Conservation (phyloP, 2,888 invertebrate species). For the Silvanus unidentatus region DNA sequence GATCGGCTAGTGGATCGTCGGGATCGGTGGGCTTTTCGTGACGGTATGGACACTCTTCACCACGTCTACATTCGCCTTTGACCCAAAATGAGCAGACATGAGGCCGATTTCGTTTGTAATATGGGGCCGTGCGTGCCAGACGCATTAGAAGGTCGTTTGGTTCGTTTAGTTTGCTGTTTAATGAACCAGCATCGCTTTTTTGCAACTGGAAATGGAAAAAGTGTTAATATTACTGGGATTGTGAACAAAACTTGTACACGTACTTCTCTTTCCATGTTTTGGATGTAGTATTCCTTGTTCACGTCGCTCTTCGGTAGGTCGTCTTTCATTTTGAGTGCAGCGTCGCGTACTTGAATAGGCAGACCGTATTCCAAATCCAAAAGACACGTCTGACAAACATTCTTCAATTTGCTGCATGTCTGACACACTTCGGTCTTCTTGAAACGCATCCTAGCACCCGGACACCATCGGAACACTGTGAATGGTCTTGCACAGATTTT, state of each 20-base stretch:
- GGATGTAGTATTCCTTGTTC: slow-evolving; percentile 91
- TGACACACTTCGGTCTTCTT: slow-evolving; percentile 97
- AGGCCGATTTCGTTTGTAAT: slow-evolving; percentile 90
- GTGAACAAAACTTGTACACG: slow-evolving; percentile 13
- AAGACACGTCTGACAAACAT: slow-evolving; percentile 93
- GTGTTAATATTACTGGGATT: neutral
- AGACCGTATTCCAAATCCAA: slow-evolving; percentile 89
- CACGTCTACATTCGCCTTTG: slow-evolving; percentile 94
- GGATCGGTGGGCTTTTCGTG: slow-evolving; percentile 97
- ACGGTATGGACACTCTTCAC: slow-evolving; percentile 93
- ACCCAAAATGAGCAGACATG: slow-evolving; percentile 98
- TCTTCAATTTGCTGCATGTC: slow-evolving; percentile 90
- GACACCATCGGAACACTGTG: slow-evolving; percentile 95
- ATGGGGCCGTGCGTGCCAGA: slow-evolving; percentile 86
- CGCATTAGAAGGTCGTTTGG: slow-evolving; percentile 78
- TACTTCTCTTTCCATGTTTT: slow-evolving; percentile 81
- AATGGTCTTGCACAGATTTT: slow-evolving; percentile 93
- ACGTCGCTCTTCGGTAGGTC: slow-evolving; percentile 90
- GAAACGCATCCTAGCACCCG: slow-evolving; percentile 90
- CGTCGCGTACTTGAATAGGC: slow-evolving; percentile 77
- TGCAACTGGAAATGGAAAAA: slow-evolving; percentile 30
- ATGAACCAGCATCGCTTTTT: slow-evolving; percentile 46
- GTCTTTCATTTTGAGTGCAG: slow-evolving; percentile 83
- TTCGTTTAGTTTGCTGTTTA: slow-evolving; percentile 68
- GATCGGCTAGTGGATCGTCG: slow-evolving; percentile 92